Base-by-base conservation (phyloP, 2,797 vertebrate species). In the Gobionotothen gibberifrons region DNA sequence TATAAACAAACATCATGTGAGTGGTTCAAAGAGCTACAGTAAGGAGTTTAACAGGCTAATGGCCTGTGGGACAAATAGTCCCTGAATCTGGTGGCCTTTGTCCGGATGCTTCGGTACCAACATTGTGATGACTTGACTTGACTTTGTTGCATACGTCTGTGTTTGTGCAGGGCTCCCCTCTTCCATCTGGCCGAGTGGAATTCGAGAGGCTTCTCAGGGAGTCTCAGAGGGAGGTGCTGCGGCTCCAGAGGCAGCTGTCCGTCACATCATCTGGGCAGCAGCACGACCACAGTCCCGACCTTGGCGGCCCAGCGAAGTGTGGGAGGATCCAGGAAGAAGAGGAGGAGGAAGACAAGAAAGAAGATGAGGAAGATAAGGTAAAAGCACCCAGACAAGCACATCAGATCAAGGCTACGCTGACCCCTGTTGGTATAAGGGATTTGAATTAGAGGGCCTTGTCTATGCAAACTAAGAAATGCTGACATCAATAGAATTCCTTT, bases 181-280 rank as follows among this genome's bases (percentile, higher is more conserved):
- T 67, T 78, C 93, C 93, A 69, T 90, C 93, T 56, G 93, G 89
- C 9, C 16, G 91, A 84, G 76, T 84, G 15, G 96, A 97, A 80
- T 97, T 97, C 9, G 96, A 97, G 85, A 96, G 93, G 67, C 94
- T 99, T 72, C 90, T 99, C 72, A 93, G 94, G 56, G 97, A 98
- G 86, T 99, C 98, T 74, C 98, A 99, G 92, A 95, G 92, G 76
- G 98, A 99, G 90, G 98, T 99, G 51, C 67, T 99, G 72, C 93
- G 97, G 60, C 93, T 99, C 68, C 98, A 99, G 93, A 94, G 97
- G 63, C 98, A 99, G 92, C 96, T 99, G 0, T 97, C 97, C 0
- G 91, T 99, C 89, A 92, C 91, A 52, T 94, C 94, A 4, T 83
- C 79, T 65, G 86, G 69, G 46, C 90, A 88, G 57, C 84, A 83